Conservation (phyloP, 2,113 vertebrate genomes). For the Hoplias malabaricus region DNA sequence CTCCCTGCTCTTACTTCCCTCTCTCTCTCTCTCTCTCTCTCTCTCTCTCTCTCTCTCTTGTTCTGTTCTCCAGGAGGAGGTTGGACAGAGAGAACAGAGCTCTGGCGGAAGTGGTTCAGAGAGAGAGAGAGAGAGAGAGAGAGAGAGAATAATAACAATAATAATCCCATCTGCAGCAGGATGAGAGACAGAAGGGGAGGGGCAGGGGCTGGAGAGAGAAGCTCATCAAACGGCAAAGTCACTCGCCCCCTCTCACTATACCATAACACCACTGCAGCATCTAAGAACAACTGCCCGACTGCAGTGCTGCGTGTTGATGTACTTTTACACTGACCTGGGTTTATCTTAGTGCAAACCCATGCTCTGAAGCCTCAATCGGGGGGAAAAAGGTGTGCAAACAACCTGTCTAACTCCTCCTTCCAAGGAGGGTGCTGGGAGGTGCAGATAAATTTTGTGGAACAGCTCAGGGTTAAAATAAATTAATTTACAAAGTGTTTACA, state of each 20-base stretch:
- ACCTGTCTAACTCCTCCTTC: too few relatives aligned
- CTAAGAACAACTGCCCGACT: background rate
- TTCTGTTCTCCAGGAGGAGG: constrained; percentile 28
- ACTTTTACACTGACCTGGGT: too few relatives aligned
- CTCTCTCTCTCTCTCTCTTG: constrained; percentile 3
- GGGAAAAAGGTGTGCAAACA: too few relatives aligned
- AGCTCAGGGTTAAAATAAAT: too few relatives aligned
- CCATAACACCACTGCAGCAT: background rate
- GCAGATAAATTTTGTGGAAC: too few relatives aligned
- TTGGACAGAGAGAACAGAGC: constrained; percentile 15
- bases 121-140: background rate
- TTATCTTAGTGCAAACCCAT: too few relatives aligned
- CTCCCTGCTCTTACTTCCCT: background rate
- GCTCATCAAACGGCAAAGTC: constrained; percentile 6
- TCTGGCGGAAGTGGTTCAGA: constrained; percentile 30
- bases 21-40: constrained; percentile 17
- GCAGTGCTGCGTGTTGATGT: background rate
- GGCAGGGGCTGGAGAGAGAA: constrained; percentile 1
- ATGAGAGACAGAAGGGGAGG: constrained; percentile 46
- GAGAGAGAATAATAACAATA: constrained; percentile 40
- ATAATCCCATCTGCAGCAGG: constrained; percentile 45
- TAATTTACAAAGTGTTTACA: too few relatives aligned
- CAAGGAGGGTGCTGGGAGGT: background rate
- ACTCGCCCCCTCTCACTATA: constrained; percentile 20
- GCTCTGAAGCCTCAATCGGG: too few relatives aligned